Conservation (phyloP, 2,113 vertebrate genomes). For the Corythornis cristatus region DNA sequence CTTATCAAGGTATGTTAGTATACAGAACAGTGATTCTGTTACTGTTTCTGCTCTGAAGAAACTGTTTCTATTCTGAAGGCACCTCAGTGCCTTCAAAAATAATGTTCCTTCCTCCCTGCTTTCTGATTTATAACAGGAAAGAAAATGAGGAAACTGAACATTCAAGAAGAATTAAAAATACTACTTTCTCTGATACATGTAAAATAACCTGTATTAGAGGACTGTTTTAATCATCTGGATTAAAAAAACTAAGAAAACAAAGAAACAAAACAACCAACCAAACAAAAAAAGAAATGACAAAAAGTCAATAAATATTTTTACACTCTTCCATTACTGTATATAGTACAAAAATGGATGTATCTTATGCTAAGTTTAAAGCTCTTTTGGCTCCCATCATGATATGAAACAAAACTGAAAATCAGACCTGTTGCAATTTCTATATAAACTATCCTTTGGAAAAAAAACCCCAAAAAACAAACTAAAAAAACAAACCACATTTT, state of each 20-base stretch:
- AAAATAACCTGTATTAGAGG: neutral
- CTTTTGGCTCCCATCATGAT: neutral
- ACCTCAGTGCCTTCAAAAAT: neutral
- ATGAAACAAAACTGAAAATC: neutral
- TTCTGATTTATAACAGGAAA: neutral
- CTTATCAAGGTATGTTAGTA: neutral
- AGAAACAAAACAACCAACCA: no score
- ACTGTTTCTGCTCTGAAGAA: neutral
- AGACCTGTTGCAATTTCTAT: neutral
- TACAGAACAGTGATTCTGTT: neutral
- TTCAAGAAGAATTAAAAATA: neutral
- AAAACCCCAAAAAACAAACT: neutral
- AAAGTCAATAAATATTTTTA: neutral
- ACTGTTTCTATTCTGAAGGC: no score
- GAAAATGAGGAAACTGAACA: neutral
- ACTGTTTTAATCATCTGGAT: neutral
- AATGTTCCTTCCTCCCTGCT: neutral
- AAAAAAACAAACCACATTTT: neutral
- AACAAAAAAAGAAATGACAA: accelerated
- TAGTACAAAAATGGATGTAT: neutral
- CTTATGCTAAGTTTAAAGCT: neutral
- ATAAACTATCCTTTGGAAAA: neutral
- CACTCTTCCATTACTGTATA: neutral
- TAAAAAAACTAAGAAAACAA: neutral
- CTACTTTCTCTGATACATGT: neutral